Evolutionary conservation across 2,888 invertebrate genomes (phyloP).

Genomic region (Lasius platythorax): DNA sequence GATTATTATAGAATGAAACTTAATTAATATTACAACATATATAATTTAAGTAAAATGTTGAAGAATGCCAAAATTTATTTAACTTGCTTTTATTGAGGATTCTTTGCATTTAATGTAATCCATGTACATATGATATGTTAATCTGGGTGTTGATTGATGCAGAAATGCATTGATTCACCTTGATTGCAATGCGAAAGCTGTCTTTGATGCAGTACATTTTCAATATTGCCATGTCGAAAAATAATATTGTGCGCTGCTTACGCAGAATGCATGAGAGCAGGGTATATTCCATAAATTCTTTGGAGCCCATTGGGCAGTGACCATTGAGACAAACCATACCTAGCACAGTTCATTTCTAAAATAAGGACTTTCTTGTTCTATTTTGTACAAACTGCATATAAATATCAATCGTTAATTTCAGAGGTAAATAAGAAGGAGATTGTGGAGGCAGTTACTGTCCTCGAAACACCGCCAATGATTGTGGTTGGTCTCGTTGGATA

Average conservation of each 20-base stretch:
- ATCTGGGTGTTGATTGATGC: conserved; percentile 74
- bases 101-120: conserved; percentile 10
- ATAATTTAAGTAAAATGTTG: neutral
- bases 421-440: conserved; percentile 99
- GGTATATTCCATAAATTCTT: conserved; percentile 92
- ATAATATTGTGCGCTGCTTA: conserved; percentile 87
- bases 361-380: neutral
- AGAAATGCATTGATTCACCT: conserved; percentile 75
- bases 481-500: conserved; percentile 99
- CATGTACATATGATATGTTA: conserved; percentile 73
- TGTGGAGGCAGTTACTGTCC: conserved; percentile 98
- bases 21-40: neutral
- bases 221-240: conserved; percentile 89
- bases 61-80: neutral
- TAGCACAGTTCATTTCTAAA: conserved; percentile 87
- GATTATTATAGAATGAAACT: neutral
- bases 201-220: conserved; percentile 87
- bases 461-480: conserved; percentile 99
- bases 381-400: conserved; percentile 5
- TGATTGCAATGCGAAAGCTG: conserved; percentile 83
- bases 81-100: neutral
- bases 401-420: conserved; percentile 82
- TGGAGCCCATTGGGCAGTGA: conserved; percentile 90
- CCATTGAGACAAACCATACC: conserved; percentile 91
- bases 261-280: conserved; percentile 87